Conservation (phyloP, 1,140 invertebrate genomes). For the Tetranychus urticae region DNA sequence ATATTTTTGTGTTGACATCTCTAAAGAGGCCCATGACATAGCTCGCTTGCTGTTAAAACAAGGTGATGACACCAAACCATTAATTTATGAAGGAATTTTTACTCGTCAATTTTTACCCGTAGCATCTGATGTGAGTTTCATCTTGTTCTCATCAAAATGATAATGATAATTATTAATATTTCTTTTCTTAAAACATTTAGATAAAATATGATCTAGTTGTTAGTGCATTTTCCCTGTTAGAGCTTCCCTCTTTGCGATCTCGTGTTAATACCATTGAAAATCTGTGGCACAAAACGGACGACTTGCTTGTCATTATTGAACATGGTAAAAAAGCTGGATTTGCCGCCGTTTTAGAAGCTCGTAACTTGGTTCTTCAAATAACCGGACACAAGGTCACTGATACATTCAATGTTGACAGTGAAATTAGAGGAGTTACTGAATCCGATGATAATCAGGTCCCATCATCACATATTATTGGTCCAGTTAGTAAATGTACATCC, state of each 20-base stretch:
- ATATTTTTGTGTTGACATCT: slow-evolving; percentile 55
- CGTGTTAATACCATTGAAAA: slow-evolving; percentile 44
- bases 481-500: slow-evolving; percentile 27
- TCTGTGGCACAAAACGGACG: slow-evolving; percentile 60
- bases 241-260: slow-evolving; percentile 36
- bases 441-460: background rate
- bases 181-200: slow-evolving; percentile 23
- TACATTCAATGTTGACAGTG: slow-evolving; percentile 2
- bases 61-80: slow-evolving; percentile 24
- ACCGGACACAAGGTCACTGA: slow-evolving; percentile 33
- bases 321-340: slow-evolving; percentile 55
- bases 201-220: slow-evolving; percentile 51
- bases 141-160: slow-evolving; percentile 1
- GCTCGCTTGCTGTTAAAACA: slow-evolving; percentile 39
- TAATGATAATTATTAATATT: background rate
- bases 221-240: slow-evolving; percentile 52
- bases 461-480: slow-evolving; percentile 38
- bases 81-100: slow-evolving; percentile 31
- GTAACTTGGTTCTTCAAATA: slow-evolving; percentile 19
- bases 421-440: slow-evolving; percentile 1
- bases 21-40: slow-evolving; percentile 49
- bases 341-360: slow-evolving; percentile 21
- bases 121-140: slow-evolving; percentile 26
- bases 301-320: slow-evolving; percentile 60
- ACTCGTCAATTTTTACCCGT: slow-evolving; percentile 56